These are phyloP conservation scores for Amniataba percoides DNA, from an alignment of 2,797 vertebrate species.

Conservation along the genomic window DNA sequence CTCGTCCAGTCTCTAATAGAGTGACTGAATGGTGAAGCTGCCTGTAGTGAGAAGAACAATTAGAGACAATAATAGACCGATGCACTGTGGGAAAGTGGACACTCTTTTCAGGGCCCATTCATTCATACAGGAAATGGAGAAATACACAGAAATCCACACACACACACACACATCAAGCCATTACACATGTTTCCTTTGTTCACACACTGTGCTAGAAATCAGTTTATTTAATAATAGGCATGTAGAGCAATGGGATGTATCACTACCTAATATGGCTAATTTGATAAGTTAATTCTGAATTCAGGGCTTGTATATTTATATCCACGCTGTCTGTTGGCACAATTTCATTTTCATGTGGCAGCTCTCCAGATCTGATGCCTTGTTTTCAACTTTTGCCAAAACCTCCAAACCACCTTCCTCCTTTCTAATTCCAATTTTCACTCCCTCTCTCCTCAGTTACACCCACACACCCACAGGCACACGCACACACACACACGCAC, in stretches of 20 bases:
- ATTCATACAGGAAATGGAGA: conserved; percentile 72
- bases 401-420: conserved; percentile 74
- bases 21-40: conserved; percentile 51
- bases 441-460: conserved; percentile 66
- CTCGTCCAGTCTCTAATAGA: conserved; percentile 58
- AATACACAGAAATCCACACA: conserved; percentile 60
- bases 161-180: conserved; percentile 45
- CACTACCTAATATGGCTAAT: conserved; percentile 57
- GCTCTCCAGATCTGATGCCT: conserved; percentile 71
- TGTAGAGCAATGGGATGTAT: conserved; percentile 35
- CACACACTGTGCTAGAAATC: conserved; percentile 34
- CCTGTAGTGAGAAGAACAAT: conserved; percentile 51
- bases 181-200: conserved; percentile 68
- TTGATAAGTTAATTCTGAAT: conserved; percentile 56
- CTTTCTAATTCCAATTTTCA: conserved; percentile 74
- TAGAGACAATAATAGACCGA: conserved; percentile 66
- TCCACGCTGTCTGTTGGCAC: conserved; percentile 53
- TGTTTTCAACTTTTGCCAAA: conserved; percentile 78
- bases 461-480: conserved; percentile 56
- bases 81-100: conserved; percentile 69
- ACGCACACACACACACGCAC: conserved; percentile 46
- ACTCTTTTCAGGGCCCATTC: conserved; percentile 60
- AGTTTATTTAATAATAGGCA: conserved; percentile 45
- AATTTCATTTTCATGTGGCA: conserved; percentile 54
- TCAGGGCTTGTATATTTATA: conserved; percentile 58